phyloP scores from a whole-genome alignment of 2,113 vertebrate genomes.

The Petrocephalus zakoni region DNA sequence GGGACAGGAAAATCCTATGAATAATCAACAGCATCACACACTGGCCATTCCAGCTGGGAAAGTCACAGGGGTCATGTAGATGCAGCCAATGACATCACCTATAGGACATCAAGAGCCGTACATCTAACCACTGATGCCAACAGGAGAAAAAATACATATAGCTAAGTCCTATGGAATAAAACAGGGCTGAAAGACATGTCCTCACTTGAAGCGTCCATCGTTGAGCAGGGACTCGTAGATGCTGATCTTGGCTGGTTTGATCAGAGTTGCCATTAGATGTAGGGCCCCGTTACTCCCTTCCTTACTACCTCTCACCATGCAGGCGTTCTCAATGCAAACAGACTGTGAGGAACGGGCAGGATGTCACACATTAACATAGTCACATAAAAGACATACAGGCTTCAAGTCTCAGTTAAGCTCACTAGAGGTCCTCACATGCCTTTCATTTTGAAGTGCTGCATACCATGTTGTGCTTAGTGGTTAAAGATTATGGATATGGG shows the following conservation, averaged over 20 bases:
- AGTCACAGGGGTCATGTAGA: background rate
- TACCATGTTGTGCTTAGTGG: too few relatives aligned
- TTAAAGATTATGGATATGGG: too few relatives aligned
- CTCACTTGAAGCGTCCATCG: constrained; percentile 88
- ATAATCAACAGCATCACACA: background rate
- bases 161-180: background rate
- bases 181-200: background rate
- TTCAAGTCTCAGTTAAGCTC: background rate
- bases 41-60: background rate
- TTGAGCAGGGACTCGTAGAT: constrained; percentile 68
- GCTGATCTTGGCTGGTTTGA: constrained; percentile 73
- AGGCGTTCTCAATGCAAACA: constrained; percentile 91
- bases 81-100: background rate
- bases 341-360: constrained; percentile 56
- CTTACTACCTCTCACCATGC: constrained; percentile 86
- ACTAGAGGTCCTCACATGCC: too few relatives aligned
- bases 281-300: constrained; percentile 86
- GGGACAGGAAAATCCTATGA: constrained; percentile 74
- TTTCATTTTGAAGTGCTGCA: too few relatives aligned
- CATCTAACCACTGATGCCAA: background rate
- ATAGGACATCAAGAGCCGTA: background rate
- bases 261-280: constrained; percentile 78
- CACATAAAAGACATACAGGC: background rate
- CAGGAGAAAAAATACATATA: background rate
- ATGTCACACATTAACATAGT: background rate